These are phyloP conservation scores for Aegotheles bennettii DNA, from an alignment of 2,113 vertebrate species.

Conservation along the genomic window DNA sequence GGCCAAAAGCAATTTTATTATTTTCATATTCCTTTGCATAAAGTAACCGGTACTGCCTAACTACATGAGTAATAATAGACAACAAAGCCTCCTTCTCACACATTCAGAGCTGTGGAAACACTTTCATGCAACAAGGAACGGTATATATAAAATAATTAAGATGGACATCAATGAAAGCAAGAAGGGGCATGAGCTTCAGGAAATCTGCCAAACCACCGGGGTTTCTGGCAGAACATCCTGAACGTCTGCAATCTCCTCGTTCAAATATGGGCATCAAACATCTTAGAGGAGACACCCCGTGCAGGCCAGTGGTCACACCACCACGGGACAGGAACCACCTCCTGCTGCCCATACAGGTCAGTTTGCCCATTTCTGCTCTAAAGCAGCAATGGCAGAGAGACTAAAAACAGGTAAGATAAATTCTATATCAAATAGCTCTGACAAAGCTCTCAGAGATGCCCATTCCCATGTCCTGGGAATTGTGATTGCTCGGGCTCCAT, in stretches of 20 bases:
- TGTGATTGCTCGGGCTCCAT: neutral
- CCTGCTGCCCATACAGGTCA: neutral
- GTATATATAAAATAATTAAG: neutral
- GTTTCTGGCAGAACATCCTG: conserved; percentile 20
- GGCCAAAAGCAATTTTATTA: conserved; percentile 8
- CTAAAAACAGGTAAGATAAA: neutral
- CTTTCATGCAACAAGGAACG: neutral
- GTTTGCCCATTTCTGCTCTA: neutral
- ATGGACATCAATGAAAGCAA: conserved; percentile 49
- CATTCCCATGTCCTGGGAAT: neutral
- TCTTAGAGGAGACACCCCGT: neutral
- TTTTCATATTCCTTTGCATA: conserved; percentile 47
- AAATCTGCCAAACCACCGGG: neutral
- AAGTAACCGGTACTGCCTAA: conserved; percentile 44
- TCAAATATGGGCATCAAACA: neutral
- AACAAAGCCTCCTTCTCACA: conserved; percentile 36
- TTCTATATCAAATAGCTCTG: neutral
- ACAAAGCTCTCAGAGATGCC: neutral
- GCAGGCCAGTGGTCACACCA: neutral
- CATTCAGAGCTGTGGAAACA: neutral
- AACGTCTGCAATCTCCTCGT: neutral
- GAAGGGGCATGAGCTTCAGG: conserved; percentile 21
- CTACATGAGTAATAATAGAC: conserved; percentile 39
- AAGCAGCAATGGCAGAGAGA: neutral
- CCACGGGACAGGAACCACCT: neutral